Evolutionary conservation across 1,140 invertebrate genomes (phyloP).

Genomic region (Heliconius congener): DNA sequence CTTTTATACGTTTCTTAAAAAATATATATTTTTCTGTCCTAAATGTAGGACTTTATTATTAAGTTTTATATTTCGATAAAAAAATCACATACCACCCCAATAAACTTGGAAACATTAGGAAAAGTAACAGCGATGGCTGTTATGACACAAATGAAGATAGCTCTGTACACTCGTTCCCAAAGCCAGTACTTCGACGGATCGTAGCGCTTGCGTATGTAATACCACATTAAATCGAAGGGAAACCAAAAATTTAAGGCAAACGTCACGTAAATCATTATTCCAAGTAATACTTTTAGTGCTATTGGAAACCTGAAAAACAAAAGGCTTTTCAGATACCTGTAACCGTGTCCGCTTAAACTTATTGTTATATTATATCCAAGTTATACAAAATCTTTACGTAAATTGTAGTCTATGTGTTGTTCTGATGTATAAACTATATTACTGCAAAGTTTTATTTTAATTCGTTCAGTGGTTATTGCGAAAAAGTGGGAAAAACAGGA

Average conservation of each 20-base stretch:
- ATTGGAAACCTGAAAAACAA: conserved; percentile 57
- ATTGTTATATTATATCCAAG: too few species aligned
- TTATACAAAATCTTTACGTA: too few species aligned
- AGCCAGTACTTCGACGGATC: conserved; percentile 56
- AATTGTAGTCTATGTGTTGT: too few species aligned
- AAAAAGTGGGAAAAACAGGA: too few species aligned
- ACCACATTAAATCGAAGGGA: conserved; percentile 69
- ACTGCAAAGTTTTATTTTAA: too few species aligned
- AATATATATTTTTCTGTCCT: too few species aligned
- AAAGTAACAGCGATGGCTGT: conserved; percentile 60
- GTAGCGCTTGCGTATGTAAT: conserved; percentile 58
- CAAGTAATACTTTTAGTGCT: conserved; percentile 60
- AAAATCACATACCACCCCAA: conserved; percentile 60
- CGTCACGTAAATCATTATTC: conserved; percentile 65
- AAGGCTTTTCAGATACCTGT: background rate
- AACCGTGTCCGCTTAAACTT: too few species aligned
- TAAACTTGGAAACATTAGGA: conserved; percentile 65
- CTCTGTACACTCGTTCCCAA: conserved; percentile 66
- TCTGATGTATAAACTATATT: too few species aligned
- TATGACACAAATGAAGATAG: conserved; percentile 53
- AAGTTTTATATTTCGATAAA: background rate
- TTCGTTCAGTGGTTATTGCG: too few species aligned
- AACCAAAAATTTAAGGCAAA: conserved; percentile 70
- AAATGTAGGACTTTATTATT: too few species aligned
- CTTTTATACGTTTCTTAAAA: too few species aligned